Conservation (phyloP, 2,797 vertebrate genomes). For the Uromys caudimaculatus region DNA sequence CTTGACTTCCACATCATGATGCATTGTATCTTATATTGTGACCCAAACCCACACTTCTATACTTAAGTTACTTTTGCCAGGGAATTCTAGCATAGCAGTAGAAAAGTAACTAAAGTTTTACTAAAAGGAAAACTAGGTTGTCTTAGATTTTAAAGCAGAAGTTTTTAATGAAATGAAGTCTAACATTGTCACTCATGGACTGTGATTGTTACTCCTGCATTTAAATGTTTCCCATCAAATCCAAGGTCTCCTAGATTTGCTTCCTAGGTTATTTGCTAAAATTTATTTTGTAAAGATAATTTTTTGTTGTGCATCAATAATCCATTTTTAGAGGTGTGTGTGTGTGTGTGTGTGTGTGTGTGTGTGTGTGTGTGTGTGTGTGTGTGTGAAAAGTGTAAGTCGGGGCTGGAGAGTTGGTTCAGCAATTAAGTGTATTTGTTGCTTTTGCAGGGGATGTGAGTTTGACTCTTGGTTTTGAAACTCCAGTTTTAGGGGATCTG, state of each 20-base stretch:
- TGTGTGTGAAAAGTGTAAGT: not conserved
- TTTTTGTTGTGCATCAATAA: not conserved
- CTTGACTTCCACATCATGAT: not conserved
- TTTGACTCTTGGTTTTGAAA: not conserved
- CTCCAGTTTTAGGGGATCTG: not conserved
- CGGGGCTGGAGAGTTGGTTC: not conserved
- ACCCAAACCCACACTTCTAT: not conserved
- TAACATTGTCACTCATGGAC: not conserved
- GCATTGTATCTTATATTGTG: too few species aligned
- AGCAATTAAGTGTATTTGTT: not conserved
- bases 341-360: not conserved
- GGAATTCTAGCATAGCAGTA: not conserved
- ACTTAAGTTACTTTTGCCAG: not conserved
- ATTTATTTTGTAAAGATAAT: not conserved
- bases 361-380: not conserved
- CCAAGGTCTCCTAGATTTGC: not conserved
- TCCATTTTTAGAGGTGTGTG: not conserved
- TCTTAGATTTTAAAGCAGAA: not conserved
- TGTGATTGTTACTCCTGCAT: not conserved
- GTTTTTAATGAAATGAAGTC: not conserved
- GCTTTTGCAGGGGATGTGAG: not conserved
- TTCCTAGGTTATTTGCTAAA: constrained; percentile 14
- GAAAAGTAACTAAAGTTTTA: not conserved
- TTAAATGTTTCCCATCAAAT: not conserved
- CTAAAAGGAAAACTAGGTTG: too few species aligned